A percentile compares a stretch with the other conserved stretches of the same genome.
Evolutionary conservation across 2,113 vertebrate genomes (phyloP).

Genomic region (Podarcis raffonei): DNA sequence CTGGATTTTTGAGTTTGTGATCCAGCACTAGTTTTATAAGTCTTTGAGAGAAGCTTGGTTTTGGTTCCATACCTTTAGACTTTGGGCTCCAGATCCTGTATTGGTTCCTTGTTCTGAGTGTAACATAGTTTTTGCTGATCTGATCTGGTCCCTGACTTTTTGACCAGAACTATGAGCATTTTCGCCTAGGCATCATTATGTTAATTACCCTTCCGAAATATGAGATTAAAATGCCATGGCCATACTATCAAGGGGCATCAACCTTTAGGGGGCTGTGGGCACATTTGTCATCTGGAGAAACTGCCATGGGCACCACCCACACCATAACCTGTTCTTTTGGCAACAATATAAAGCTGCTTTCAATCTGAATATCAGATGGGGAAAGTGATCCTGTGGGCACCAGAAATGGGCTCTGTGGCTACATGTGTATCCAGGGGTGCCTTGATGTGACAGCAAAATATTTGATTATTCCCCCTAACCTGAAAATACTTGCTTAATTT

Average conservation of each 20-base stretch:
- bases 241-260: background rate
- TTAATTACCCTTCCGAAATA: background rate
- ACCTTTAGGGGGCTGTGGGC: too few species aligned
- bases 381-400: too few species aligned
- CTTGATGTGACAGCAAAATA: background rate
- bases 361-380: too few species aligned
- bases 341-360: too few species aligned
- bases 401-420: too few species aligned
- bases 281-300: too few species aligned
- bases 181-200: background rate
- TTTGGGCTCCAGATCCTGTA: background rate
- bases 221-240: background rate
- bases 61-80: background rate
- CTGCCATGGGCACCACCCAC: too few species aligned
- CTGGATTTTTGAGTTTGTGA: background rate
- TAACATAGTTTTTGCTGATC: background rate
- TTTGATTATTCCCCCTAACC: background rate
- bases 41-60: background rate
- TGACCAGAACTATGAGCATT: background rate
- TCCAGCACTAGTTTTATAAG: background rate
- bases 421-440: too few species aligned
- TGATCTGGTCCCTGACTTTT: background rate
- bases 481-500: background rate
- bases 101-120: background rate
- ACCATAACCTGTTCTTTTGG: too few species aligned